Conservation (phyloP, 2,113 vertebrate genomes). For the Galbula dea region DNA sequence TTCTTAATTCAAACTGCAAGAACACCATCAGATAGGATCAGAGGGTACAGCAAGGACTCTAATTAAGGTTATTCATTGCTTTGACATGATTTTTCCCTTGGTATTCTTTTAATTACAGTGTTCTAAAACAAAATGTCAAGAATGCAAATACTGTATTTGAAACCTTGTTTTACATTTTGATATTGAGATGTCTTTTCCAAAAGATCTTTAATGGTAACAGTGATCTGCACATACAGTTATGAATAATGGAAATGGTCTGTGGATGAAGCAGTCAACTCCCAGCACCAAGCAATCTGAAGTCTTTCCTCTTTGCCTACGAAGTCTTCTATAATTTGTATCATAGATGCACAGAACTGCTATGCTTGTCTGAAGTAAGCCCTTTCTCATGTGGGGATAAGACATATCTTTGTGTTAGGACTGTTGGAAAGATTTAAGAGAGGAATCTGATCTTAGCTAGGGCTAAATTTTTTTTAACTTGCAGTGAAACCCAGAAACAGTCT, state of each 20-base stretch:
- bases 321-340: neutral
- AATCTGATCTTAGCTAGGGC: neutral
- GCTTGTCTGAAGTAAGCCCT: neutral
- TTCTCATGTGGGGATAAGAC: neutral
- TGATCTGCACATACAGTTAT: neutral
- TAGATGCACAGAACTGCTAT: neutral
- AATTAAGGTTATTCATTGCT: constrained; percentile 41
- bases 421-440: neutral
- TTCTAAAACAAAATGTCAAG: neutral
- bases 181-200: neutral
- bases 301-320: neutral
- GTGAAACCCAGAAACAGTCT: neutral
- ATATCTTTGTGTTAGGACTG: neutral
- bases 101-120: neutral
- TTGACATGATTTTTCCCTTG: constrained; percentile 24
- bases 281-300: neutral
- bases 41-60: neutral
- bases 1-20: constrained; percentile 4
- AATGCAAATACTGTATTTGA: neutral
- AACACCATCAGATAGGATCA: neutral
- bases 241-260: neutral
- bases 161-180: neutral
- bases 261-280: neutral
- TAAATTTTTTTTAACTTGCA: neutral
- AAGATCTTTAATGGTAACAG: neutral